Base-by-base conservation (phyloP, 30 jellyfish, hydroid and myxozoan genomes). In the Aurelia sp. region DNA sequence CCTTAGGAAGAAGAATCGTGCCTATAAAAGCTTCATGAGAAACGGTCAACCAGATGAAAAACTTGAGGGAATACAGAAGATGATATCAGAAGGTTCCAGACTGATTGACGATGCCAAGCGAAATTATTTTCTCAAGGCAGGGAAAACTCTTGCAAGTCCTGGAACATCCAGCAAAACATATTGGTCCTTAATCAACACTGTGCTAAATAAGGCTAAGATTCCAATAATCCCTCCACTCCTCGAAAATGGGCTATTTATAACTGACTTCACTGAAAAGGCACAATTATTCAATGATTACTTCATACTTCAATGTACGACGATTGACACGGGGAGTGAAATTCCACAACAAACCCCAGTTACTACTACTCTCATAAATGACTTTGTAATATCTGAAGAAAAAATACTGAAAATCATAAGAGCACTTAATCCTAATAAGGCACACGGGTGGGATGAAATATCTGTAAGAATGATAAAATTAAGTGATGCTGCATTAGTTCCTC, bases 241-340 rank as follows among this genome's bases (percentile, higher is more conserved):
- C 27, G 91, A 78, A 62, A 81, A 78, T 65, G 89, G 89, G 50
- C 44, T 78, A 18, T 71, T 88, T 79, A 71, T 88, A 61, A 88
- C 96, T 50, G 96, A 88, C 47, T 71, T 88, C 60, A 57, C 84
- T 27, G 92, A 88, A 80, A 88, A 88, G 77, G 96, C 92, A 44
- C 78, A 79, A 67, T 17, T 78, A 44, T 79, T 87, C 55, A 88
- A 78, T 70, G 83, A 73, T 64, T 88, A 75, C 66, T 79, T 88
- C 81, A 74, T 81, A 18, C 87, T 66, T 60, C 96, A 88, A 74
- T 88, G 92, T 62, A 63, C 83, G 78, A 72, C 89, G 40, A 70
- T 88, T 40, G 92, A 88, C 65, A 78, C 87, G 48, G 88, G 87
- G 31, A 88, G 96, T 81, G 91, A 17, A 66, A 62, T 88, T 52